Evolutionary conservation across 2,113 vertebrate genomes (phyloP).

Genomic region (Paradisaea rubra): DNA sequence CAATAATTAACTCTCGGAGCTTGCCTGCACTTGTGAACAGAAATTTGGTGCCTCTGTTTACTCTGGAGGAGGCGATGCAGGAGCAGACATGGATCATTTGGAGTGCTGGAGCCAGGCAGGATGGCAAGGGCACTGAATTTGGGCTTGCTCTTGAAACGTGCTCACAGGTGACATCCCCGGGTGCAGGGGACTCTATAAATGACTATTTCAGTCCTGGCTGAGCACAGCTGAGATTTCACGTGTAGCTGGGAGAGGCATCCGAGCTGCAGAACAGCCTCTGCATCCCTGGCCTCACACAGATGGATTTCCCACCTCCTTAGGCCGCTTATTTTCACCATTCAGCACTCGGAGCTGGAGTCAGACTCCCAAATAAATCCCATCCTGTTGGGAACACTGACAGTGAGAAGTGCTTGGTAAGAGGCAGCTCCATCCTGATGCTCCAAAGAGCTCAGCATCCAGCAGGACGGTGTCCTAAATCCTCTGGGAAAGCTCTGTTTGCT

Average conservation of each 20-base stretch:
- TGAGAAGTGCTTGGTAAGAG: background rate
- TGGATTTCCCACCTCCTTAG: background rate
- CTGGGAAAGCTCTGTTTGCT: background rate
- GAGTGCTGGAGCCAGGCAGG: background rate
- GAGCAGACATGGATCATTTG: background rate
- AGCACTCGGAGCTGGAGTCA: background rate
- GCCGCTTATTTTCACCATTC: background rate
- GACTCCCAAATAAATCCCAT: background rate
- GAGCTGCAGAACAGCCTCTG: background rate
- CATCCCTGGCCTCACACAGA: background rate
- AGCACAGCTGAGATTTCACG: background rate
- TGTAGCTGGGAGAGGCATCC: background rate
- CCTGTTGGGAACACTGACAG: background rate
- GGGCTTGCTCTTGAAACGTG: background rate
- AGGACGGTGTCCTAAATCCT: background rate
- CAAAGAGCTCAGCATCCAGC: background rate
- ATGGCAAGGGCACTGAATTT: background rate
- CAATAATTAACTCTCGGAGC: slow-evolving; percentile 51
- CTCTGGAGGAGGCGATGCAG: background rate
- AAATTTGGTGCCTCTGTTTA: background rate
- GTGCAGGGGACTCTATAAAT: background rate
- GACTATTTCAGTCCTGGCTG: background rate
- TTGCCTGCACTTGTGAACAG: background rate
- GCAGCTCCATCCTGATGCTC: background rate
- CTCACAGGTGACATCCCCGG: background rate